These are phyloP conservation scores for Thysanoteuthis rhombus DNA, from an alignment of 2,888 invertebrate genomes.

Conservation along the genomic window DNA sequence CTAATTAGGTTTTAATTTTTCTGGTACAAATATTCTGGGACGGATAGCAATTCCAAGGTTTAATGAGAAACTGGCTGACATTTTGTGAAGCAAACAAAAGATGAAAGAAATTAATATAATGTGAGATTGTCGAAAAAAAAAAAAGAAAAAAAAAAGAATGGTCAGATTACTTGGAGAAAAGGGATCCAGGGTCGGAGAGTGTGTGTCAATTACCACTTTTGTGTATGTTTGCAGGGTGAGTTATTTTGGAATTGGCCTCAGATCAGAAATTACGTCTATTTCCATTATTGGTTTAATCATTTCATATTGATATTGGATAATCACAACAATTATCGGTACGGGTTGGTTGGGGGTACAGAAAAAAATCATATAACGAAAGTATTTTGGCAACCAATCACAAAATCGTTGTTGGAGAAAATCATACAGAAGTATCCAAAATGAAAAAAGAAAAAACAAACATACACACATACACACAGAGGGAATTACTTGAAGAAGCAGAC, in stretches of 20 bases:
- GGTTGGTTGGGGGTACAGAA: neutral
- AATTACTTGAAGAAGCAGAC: neutral
- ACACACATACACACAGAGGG: neutral
- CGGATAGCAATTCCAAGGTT: neutral
- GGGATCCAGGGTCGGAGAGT: neutral
- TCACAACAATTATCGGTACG: neutral
- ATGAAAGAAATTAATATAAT: neutral
- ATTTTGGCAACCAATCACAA: neutral
- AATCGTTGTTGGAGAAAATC: neutral
- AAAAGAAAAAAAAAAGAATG: neutral
- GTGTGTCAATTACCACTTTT: neutral
- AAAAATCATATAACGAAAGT: neutral
- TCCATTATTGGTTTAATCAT: neutral
- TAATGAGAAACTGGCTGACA: neutral
- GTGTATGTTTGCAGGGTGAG: neutral
- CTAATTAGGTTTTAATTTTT: no score
- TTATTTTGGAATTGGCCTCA: neutral
- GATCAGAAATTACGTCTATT: neutral
- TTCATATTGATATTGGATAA: slow-evolving; percentile 12
- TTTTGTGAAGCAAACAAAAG: neutral
- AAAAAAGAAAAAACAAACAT: no score
- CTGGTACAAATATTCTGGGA: neutral
- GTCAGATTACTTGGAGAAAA: neutral
- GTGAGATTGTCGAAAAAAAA: neutral
- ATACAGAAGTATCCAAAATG: neutral